Base-by-base conservation (phyloP, 92 coral and sea anemone genomes). In the Epizoanthus rinbou region DNA sequence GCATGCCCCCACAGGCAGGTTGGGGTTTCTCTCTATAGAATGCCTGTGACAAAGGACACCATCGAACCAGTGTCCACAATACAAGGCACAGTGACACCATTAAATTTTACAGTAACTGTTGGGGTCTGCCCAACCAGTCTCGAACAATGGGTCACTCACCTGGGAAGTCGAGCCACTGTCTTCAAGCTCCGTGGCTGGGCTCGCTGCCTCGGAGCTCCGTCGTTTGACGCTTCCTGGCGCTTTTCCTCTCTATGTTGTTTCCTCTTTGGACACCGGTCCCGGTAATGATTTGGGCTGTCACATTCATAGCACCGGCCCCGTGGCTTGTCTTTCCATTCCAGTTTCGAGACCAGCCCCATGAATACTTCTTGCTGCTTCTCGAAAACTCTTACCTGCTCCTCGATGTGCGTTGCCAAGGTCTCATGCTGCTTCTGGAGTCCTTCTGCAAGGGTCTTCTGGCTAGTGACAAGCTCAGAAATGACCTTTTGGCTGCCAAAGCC, bases 61-160 rank as follows among this genome's bases (percentile, higher is more conserved):
- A 66, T 68, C 54, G 92, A 89, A 15, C 89, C 89, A 39, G 92
- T 85, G 75, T 85, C 87, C 18, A 89, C 47, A 80, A 89, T 74
- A 69, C 92, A 81, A 15, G 75, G 57, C 25, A 87, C 85, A 16
- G 66, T 81, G 23, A 80, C 60, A 63, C 90, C 91, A 45, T 64
- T 90, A 84, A 90, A 11, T 72, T 57, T 72, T n/a, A 85, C 91
- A 6, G 52, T 59, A 2, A 53, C 41, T 9, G 81, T 87, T 39
- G 93, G 91, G 45, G 45, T 41, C 45, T 6, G 6, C 45, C 45
- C 45, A 41, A 1, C 45, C 45, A 41, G 45, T 3, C 45, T 41
- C 45, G 2, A 41, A 3, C 45, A 7, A 4, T 14, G n/a, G 6
- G 13, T 39, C 25, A 2, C n/a, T 62, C 16, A 41, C 33, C 43